These are phyloP conservation scores for Spongilla lacustris DNA, from an alignment of 37 sponge, comb jelly and placozoan genomes.

Conservation along the genomic window DNA sequence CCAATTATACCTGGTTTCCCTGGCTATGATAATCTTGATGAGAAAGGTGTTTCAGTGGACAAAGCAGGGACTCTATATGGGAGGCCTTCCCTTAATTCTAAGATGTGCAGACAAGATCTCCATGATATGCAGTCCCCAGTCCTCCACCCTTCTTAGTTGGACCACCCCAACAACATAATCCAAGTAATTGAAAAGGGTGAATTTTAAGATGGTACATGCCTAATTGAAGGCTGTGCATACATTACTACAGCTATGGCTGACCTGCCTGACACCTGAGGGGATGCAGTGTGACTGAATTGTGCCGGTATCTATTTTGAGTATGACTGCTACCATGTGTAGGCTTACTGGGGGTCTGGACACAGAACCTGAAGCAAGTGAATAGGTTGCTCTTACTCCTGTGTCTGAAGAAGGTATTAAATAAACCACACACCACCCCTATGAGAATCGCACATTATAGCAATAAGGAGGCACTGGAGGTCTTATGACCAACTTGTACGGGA, in stretches of 20 bases:
- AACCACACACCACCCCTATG: background rate
- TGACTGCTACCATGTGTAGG: background rate
- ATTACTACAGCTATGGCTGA: background rate
- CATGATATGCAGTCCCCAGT: constrained; percentile 28
- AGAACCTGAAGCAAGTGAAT: background rate
- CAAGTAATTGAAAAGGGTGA: constrained; percentile 35
- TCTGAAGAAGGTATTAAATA: background rate
- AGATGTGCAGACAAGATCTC: constrained; percentile 68
- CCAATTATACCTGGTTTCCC: background rate
- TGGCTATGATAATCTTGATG: constrained; percentile 3
- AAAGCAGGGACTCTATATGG: constrained; percentile 64
- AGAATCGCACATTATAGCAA: background rate
- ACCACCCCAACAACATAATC: constrained; percentile 30
- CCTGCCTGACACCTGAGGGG: background rate
- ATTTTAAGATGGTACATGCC: constrained; percentile 20
- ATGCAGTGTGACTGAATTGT: background rate
- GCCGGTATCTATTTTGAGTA: background rate
- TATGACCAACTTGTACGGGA: too few relatives aligned
- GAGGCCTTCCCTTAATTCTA: constrained; percentile 65
- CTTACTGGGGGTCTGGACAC: background rate
- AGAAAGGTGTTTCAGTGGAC: constrained; percentile 28
- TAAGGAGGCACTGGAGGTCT: background rate
- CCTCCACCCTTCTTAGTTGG: constrained; percentile 31
- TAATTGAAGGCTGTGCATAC: background rate
- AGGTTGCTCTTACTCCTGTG: background rate